A percentile compares a stretch with the other conserved stretches of the same genome.
These are phyloP conservation scores for Trachymyrmex septentrionalis DNA, from an alignment of 1,140 invertebrate species.

Conservation along the genomic window DNA sequence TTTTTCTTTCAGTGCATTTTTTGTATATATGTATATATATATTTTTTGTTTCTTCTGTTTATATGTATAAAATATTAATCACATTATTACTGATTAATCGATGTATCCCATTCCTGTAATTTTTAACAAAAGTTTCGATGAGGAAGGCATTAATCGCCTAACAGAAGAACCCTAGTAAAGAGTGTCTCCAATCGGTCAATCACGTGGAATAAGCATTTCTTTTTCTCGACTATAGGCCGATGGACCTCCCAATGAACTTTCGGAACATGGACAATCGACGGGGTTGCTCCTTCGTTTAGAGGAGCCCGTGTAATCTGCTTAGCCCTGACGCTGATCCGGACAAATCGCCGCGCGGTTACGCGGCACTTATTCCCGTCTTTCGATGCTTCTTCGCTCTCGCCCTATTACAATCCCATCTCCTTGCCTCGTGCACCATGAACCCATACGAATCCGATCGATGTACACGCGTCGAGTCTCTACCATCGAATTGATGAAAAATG, in stretches of 20 bases:
- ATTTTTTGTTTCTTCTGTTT: background rate
- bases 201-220: constrained; percentile 58
- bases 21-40: background rate
- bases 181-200: constrained; percentile 61
- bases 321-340: constrained; percentile 85
- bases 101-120: background rate
- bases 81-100: background rate
- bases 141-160: constrained; percentile 55
- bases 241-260: constrained; percentile 73
- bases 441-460: constrained; percentile 65
- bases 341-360: constrained; percentile 85
- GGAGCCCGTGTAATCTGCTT: constrained; percentile 85
- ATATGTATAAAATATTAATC: background rate
- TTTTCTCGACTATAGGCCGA: constrained; percentile 49
- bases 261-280: constrained; percentile 68
- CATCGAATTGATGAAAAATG: constrained; percentile 44
- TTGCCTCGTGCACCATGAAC: constrained; percentile 4
- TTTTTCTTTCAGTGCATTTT: too few relatives aligned
- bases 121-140: constrained; percentile 22
- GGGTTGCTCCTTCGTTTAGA: constrained; percentile 78
- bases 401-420: constrained; percentile 40
- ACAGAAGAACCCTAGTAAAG: constrained; percentile 27
- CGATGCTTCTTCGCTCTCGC: constrained; percentile 65
- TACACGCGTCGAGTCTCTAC: constrained; percentile 21
- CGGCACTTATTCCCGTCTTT: constrained; percentile 80